Conservation (phyloP, 2,888 invertebrate species). For the Leucophenga maculata region DNA sequence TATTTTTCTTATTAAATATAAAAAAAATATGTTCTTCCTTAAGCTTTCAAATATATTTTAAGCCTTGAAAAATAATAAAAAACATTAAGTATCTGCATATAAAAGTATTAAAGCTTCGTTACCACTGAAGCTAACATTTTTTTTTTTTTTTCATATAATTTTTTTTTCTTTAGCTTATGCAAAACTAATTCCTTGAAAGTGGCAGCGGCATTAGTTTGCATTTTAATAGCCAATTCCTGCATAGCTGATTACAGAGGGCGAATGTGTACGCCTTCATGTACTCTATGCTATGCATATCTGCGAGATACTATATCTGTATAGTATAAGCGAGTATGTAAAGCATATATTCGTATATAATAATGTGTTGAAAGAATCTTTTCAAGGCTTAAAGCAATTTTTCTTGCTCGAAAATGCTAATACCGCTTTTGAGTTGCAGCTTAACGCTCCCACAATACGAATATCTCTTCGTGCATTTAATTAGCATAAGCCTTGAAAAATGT, state of each 20-base stretch:
- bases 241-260: slow-evolving; percentile 20
- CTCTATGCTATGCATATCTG: not conserved
- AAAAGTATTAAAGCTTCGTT: not conserved
- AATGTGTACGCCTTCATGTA: slow-evolving; percentile 16
- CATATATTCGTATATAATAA: not conserved
- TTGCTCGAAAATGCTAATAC: slow-evolving; percentile 3
- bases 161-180: slow-evolving; percentile 38
- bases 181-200: slow-evolving; percentile 46
- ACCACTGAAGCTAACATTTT: not conserved
- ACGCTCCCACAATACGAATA: not conserved
- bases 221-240: slow-evolving; percentile 24
- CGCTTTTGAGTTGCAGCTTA: not conserved
- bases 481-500: slow-evolving; percentile 7
- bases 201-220: slow-evolving; percentile 28
- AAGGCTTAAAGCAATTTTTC: not conserved
- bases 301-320: not conserved
- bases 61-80: not conserved
- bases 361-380: not conserved
- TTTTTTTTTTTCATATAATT: not conserved
- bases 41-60: not conserved
- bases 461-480: slow-evolving; percentile 14
- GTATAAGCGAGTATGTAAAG: not conserved
- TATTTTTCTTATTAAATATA: too few relatives aligned
- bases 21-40: too few relatives aligned
- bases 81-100: too few relatives aligned